Evolutionary conservation across 2,113 vertebrate species (phyloP), one percentile per base, ranked within the genome.

Genomic region (Semicossyphus pulcher): DNA sequence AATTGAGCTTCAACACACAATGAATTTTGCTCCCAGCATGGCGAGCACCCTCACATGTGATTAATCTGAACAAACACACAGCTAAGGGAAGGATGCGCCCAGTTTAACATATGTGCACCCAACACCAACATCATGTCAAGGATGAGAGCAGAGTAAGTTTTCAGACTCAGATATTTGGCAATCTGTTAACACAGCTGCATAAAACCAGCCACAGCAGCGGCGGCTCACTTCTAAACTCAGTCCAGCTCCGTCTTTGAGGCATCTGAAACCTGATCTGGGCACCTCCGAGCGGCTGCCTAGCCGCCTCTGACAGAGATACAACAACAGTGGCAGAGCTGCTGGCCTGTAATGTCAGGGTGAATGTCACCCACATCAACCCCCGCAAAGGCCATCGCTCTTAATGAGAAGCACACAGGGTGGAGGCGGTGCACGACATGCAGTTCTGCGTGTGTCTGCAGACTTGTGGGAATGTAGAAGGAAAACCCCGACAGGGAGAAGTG

Each of bases 211-310:
- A 28, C 49, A 47, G 54, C 47, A 26, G 48, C 36, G 59, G 52
- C 57, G 16, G 42, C 56, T 73, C 51, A 28, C 60, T 63, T 57
- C 44, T 60, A 67, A 71, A 83, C 72, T 80, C 53, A 48, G 49
- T 45, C 34, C 52, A 45, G 61, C 59, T 32, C 25, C 16, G 8
- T 64, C 67, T 70, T 48, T 76, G 70, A 72, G 78, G 68, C 80
- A 81, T 86, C 72, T 81, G 86, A 85, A 86, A 90, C 76, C 26
- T 39, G 65, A 91, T 73, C 80, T 21, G 54, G 21, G 61, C 71
- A 70, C 79, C 69, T 83, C 72, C 0, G 59, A 41, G 59, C 18
- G 56, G 58, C 72, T 45, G 66, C 25, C 56, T 64, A 53, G 60
- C 54, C 77, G 77, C 77, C 68, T 67, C 52, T 32, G 25, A 68